phyloP scores from a whole-genome alignment of 2,888 invertebrate genomes.

The Xylota segnis region DNA sequence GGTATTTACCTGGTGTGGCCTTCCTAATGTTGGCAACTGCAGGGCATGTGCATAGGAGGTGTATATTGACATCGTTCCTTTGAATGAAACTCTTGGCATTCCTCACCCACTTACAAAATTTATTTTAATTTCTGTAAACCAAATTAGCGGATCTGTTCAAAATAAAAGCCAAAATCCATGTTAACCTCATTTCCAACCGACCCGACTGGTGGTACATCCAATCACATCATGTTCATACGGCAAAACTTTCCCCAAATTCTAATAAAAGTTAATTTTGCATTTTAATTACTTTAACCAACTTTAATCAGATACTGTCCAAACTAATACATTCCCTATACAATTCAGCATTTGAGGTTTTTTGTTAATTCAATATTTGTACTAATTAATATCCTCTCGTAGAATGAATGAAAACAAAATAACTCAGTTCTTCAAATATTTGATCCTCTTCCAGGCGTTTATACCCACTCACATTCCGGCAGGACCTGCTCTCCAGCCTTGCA shows the following conservation, averaged over 20 bases:
- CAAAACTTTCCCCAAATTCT: background rate
- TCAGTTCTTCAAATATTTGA: slow-evolving; percentile 66
- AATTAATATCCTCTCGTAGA: slow-evolving; percentile 59
- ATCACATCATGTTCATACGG: too few relatives aligned
- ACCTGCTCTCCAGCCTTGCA: slow-evolving; percentile 25
- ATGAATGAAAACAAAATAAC: slow-evolving; percentile 30
- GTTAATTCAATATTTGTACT: slow-evolving; percentile 68
- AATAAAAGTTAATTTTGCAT: background rate
- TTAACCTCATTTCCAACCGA: too few relatives aligned
- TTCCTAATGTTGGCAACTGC: too few relatives aligned
- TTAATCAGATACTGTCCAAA: slow-evolving; percentile 23
- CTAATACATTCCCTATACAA: background rate
- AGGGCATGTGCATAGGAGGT: too few relatives aligned
- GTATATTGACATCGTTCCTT: too few relatives aligned
- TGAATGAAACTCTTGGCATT: too few relatives aligned
- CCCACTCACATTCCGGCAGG: background rate
- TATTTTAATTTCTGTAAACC: too few relatives aligned
- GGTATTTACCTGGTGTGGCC: too few relatives aligned
- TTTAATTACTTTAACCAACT: slow-evolving; percentile 27
- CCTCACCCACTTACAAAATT: too few relatives aligned
- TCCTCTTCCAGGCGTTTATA: slow-evolving; percentile 28
- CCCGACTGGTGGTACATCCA: too few relatives aligned
- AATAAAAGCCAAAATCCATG: too few relatives aligned
- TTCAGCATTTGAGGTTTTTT: slow-evolving; percentile 43
- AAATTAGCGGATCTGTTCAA: too few relatives aligned